Conservation (phyloP, 2,113 vertebrate genomes). For the Rhizomys pruinosus region DNA sequence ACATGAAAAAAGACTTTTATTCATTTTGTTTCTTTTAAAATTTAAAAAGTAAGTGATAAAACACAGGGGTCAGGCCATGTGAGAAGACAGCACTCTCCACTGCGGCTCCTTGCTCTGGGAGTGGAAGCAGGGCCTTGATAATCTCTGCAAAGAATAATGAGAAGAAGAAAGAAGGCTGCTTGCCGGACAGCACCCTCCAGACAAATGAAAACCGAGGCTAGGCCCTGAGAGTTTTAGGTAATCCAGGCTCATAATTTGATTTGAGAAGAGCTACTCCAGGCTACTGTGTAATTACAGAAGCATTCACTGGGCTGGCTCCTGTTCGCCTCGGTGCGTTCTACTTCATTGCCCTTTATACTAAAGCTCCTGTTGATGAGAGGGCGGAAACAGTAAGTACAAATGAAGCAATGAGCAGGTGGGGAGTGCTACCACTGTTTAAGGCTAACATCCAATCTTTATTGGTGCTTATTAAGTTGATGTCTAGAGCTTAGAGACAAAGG, state of each 20-base stretch:
- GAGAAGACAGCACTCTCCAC: neutral
- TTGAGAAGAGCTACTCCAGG: slow-evolving; percentile 89
- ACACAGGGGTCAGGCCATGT: neutral
- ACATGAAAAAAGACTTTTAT: slow-evolving; percentile 1
- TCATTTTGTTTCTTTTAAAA: neutral
- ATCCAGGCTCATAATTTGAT: slow-evolving; percentile 90
- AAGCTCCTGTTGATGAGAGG: slow-evolving; percentile 88
- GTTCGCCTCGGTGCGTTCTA: slow-evolving; percentile 88
- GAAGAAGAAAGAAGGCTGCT: slow-evolving; percentile 76
- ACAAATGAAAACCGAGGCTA: slow-evolving; percentile 85
- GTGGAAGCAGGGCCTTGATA: slow-evolving; percentile 57
- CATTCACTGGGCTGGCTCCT: slow-evolving; percentile 88
- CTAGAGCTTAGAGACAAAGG: slow-evolving; percentile 81
- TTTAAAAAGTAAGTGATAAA: slow-evolving; percentile 20
- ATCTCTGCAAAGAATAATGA: slow-evolving; percentile 74
- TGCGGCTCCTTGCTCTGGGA: neutral
- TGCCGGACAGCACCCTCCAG: slow-evolving; percentile 77
- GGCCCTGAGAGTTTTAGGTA: slow-evolving; percentile 87
- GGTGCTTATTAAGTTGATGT: slow-evolving; percentile 79
- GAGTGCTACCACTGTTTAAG: slow-evolving; percentile 85
- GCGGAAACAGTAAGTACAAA: slow-evolving; percentile 88
- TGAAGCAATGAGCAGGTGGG: slow-evolving; percentile 91
- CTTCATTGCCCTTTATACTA: slow-evolving; percentile 90
- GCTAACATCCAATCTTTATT: slow-evolving; percentile 80
- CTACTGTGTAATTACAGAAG: slow-evolving; percentile 91